Percentiles rank a stretch among this genome's conserved stretches.
phyloP scores from a whole-genome alignment of 2,797 vertebrate species.

The Tangara arthus region DNA sequence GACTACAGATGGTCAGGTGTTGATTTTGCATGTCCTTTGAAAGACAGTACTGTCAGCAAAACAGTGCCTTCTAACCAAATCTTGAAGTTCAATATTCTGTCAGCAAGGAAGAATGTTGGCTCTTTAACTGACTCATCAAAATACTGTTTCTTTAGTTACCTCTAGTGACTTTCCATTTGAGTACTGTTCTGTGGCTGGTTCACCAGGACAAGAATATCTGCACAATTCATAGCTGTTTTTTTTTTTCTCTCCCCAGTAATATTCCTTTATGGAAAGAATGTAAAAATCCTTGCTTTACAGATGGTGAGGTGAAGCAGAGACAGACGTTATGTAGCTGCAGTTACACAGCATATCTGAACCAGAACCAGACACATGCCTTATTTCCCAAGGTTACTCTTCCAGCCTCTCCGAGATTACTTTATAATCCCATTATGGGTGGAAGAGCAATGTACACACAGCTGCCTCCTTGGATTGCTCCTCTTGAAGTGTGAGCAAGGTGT shows the following conservation, averaged over 20 bases:
- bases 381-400: conserved; percentile 25
- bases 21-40: conserved; percentile 56
- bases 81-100: conserved; percentile 38
- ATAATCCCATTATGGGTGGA: conserved; percentile 1
- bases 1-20: conserved; percentile 58
- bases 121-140: conserved; percentile 54
- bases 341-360: neutral
- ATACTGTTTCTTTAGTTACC: neutral
- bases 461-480: neutral
- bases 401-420: neutral
- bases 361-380: neutral
- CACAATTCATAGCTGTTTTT: neutral
- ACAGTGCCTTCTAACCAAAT: conserved; percentile 53
- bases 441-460: neutral
- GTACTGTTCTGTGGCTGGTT: neutral
- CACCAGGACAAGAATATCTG: neutral
- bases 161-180: conserved; percentile 24
- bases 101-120: conserved; percentile 39
- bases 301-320: conserved; percentile 31
- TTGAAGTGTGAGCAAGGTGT: neutral
- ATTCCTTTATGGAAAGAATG: neutral
- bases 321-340: neutral
- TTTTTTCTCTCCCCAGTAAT: neutral
- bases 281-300: conserved; percentile 36
- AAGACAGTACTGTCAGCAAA: conserved; percentile 58